These are phyloP conservation scores for Terrapene triunguis DNA, from an alignment of 2,113 vertebrate genomes.

Conservation along the genomic window DNA sequence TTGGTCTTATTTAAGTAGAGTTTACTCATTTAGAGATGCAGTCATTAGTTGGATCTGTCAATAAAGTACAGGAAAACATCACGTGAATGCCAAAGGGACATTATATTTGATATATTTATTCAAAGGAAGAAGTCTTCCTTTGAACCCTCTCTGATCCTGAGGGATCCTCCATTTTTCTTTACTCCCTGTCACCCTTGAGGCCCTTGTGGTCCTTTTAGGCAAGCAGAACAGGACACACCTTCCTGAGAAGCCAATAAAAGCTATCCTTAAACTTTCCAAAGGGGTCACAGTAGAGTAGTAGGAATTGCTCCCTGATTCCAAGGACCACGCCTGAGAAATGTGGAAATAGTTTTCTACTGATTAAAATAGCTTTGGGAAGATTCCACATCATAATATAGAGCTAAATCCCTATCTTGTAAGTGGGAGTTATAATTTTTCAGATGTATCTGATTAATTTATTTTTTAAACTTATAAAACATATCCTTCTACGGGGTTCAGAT, in stretches of 20 bases:
- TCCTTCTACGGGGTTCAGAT: fast-evolving
- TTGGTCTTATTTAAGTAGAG: slow-evolving; percentile 13
- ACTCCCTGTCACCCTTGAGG: slow-evolving; percentile 58
- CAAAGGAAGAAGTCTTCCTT: slow-evolving; percentile 27
- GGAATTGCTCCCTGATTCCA: neutral
- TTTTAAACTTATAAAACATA: neutral
- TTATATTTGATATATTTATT: slow-evolving; percentile 53
- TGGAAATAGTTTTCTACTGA: neutral
- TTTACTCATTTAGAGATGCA: slow-evolving; percentile 44
- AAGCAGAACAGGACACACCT: slow-evolving; percentile 25
- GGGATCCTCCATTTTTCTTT: slow-evolving; percentile 21
- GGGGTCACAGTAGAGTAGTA: neutral
- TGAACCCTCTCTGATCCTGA: slow-evolving; percentile 28
- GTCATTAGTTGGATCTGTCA: slow-evolving; percentile 54
- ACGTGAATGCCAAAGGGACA: slow-evolving; percentile 18
- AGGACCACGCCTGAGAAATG: slow-evolving; percentile 5
- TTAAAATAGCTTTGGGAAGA: neutral
- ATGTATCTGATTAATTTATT: neutral
- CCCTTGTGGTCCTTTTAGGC: slow-evolving; percentile 67
- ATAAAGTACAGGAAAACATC: slow-evolving; percentile 14
- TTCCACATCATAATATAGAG: neutral
- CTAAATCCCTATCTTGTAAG: neutral
- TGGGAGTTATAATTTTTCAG: neutral
- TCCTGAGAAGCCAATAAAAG: neutral
- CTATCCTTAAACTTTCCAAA: neutral